Conservation (phyloP, 2,888 invertebrate genomes). For the Drosophila silvestris region DNA sequence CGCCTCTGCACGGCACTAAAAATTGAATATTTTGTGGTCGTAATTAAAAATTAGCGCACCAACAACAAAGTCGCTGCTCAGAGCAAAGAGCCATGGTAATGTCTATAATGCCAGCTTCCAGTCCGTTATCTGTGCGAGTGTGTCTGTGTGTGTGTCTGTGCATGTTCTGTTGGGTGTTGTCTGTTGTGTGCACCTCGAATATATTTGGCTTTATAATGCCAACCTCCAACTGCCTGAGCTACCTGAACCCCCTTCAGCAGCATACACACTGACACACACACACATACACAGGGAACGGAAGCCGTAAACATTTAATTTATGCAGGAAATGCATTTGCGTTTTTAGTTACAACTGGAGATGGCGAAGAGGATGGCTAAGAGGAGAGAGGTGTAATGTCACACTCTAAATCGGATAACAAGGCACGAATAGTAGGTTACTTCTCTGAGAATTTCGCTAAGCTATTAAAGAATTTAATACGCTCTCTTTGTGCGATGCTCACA, state of each 20-base stretch:
- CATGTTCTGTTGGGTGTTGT: conserved; percentile 27
- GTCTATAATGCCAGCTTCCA: conserved; percentile 32
- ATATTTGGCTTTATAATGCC: conserved; percentile 73
- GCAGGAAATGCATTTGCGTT: conserved; percentile 74
- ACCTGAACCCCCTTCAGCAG: conserved; percentile 14
- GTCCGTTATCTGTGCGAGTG: conserved; percentile 9
- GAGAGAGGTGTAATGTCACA: conserved; percentile 27
- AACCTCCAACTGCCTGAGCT: conserved; percentile 34
- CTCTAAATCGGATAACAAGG: conserved; percentile 1
- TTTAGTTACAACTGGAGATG: conserved; percentile 69
- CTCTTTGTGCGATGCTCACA: background rate
- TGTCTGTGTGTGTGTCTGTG: conserved; percentile 22
- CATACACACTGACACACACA: conserved; percentile 10
- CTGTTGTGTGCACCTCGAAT: conserved; percentile 40
- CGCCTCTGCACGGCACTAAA: conserved; percentile 69
- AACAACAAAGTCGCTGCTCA: conserved; percentile 31
- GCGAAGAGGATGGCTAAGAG: conserved; percentile 47
- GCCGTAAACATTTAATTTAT: conserved; percentile 78
- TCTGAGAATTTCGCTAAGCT: background rate
- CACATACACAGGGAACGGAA: conserved; percentile 53
- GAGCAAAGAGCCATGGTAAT: conserved; percentile 30
- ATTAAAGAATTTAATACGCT: background rate
- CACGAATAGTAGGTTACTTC: background rate
- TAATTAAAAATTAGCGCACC: conserved; percentile 78
- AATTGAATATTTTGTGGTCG: conserved; percentile 79